Percentiles rank a stretch among this genome's conserved stretches.
phyloP scores from a whole-genome alignment of 2,113 vertebrate species.

The Fregetta grallaria region DNA sequence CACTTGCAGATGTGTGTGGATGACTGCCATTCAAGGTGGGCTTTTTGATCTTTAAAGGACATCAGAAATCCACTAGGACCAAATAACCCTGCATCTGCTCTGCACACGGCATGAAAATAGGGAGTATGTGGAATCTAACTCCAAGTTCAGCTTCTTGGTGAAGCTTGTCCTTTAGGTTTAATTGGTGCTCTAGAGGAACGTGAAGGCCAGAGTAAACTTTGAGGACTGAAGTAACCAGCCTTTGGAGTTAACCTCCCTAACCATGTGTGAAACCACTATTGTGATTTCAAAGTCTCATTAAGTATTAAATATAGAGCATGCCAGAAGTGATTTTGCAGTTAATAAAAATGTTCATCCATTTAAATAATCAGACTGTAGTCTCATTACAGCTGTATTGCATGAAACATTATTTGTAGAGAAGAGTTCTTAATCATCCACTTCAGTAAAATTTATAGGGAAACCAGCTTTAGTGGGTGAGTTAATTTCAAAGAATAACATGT shows the following conservation, averaged over 20 bases:
- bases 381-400: conserved; percentile 66
- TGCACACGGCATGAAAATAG: not conserved
- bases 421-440: conserved; percentile 72
- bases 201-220: not conserved
- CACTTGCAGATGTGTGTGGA: not conserved
- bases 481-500: conserved; percentile 73
- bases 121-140: not conserved
- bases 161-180: not conserved
- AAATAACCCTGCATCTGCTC: not conserved
- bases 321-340: conserved; percentile 55
- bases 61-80: not conserved
- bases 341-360: conserved; percentile 53
- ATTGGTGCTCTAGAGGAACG: not conserved
- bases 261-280: not conserved
- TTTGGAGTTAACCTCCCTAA: not conserved
- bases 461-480: conserved; percentile 39
- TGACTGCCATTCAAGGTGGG: not conserved
- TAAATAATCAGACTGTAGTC: conserved; percentile 53
- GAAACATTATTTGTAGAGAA: conserved; percentile 62
- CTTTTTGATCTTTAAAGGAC: not conserved
- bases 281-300: conserved; percentile 34
- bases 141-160: not conserved
- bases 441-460: conserved; percentile 61
- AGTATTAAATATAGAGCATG: conserved; percentile 38
- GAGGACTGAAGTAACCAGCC: not conserved